Evolutionary conservation across 2,113 vertebrate genomes (phyloP).

Genomic region (Misgurnus mizolepis): DNA sequence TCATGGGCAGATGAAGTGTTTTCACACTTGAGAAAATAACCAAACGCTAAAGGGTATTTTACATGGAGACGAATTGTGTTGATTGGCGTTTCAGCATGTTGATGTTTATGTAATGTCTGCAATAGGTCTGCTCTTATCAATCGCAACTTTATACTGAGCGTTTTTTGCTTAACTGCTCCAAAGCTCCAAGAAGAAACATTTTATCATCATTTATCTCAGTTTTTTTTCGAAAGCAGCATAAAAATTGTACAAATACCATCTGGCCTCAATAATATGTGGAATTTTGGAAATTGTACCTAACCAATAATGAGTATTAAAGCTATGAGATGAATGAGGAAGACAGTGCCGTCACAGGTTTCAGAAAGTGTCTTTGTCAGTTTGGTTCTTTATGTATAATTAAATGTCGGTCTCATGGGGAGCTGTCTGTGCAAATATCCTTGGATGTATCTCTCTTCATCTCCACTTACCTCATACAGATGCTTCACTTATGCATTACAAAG

Average conservation of each 20-base stretch:
- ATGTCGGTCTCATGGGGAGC: not conserved
- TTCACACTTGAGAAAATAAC: slow-evolving; percentile 19
- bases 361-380: slow-evolving; percentile 15
- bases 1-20: not conserved
- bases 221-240: too few species aligned
- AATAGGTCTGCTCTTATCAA: slow-evolving; percentile 4
- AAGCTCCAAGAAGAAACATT: too few species aligned
- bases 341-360: not conserved
- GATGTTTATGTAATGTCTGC: not conserved
- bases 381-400: slow-evolving; percentile 25
- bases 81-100: not conserved
- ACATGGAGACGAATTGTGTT: not conserved
- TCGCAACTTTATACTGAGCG: not conserved
- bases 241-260: too few species aligned
- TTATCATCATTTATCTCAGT: too few species aligned
- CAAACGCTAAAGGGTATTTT: slow-evolving; percentile 13
- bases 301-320: too few species aligned
- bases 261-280: too few species aligned
- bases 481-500: slow-evolving; percentile 16
- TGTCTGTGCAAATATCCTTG: not conserved
- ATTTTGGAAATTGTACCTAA: too few species aligned
- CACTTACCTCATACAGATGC: not conserved
- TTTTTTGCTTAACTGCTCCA: too few species aligned
- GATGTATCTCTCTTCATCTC: not conserved
- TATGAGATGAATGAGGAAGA: not conserved